phyloP scores from a whole-genome alignment of 2,113 vertebrate genomes.

The Chauna torquata region DNA sequence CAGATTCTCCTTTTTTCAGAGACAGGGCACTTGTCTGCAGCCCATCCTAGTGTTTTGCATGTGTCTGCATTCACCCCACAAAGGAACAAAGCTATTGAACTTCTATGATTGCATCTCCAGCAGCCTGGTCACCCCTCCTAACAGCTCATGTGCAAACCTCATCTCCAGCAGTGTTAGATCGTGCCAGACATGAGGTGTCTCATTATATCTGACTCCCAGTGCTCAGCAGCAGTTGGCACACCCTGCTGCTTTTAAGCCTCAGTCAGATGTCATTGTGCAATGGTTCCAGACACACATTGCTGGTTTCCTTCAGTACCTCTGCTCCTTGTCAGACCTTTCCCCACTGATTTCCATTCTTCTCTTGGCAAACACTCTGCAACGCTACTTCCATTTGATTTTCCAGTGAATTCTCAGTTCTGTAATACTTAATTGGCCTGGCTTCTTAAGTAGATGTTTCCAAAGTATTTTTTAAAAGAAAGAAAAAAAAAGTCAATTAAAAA shows the following conservation, averaged over 20 bases:
- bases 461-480: not conserved
- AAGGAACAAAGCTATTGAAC: not conserved
- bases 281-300: slow-evolving; percentile 8
- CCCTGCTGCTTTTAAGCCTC: not conserved
- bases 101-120: not conserved
- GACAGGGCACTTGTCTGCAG: not conserved
- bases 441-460: not conserved
- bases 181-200: slow-evolving; percentile 11
- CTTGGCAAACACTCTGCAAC: not conserved
- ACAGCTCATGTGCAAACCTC: not conserved
- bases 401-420: slow-evolving; percentile 8
- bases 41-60: not conserved
- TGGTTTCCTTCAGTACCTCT: not conserved
- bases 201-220: not conserved
- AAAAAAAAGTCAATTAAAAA: no score
- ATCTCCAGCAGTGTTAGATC: not conserved
- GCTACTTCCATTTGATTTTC: slow-evolving; percentile 10
- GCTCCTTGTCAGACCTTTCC: not conserved
- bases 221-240: not conserved
- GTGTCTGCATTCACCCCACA: not conserved
- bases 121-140: not conserved
- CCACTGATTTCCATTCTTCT: slow-evolving; percentile 13
- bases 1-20: not conserved
- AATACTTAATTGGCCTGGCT: not conserved
- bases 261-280: not conserved